Evolutionary conservation across 2,888 invertebrate species (phyloP).

Genomic region (Epicampocera succincta): DNA sequence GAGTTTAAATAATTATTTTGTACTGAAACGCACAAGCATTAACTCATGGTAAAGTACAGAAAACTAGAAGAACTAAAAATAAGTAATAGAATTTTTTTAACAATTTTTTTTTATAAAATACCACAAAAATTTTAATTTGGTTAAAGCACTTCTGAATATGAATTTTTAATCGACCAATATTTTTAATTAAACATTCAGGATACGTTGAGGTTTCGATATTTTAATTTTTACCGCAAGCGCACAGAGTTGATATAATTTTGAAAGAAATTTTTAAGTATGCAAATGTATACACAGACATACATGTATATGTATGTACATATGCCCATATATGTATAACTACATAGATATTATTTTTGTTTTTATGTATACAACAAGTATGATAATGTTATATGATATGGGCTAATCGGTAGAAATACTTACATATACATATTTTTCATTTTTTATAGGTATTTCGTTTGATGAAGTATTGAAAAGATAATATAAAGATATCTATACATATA

Average conservation of each 20-base stretch:
- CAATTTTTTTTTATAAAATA: slow-evolving; percentile 18
- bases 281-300: neutral
- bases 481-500: no score
- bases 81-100: neutral
- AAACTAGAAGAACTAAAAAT: neutral
- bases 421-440: no score
- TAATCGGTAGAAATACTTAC: no score
- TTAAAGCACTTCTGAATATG: slow-evolving; percentile 1
- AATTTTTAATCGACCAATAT: slow-evolving; percentile 14
- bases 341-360: no score
- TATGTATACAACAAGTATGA: no score
- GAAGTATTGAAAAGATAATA: no score
- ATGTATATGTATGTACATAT: neutral
- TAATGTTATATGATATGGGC: no score
- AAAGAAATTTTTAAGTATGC: slow-evolving; percentile 1
- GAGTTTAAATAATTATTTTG: no score
- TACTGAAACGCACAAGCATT: no score
- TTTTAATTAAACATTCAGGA: slow-evolving; percentile 28
- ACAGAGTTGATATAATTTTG: slow-evolving; percentile 11
- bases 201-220: slow-evolving; percentile 54
- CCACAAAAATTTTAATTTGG: slow-evolving; percentile 31
- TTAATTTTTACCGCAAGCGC: slow-evolving; percentile 30
- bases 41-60: no score
- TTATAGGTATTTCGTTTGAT: no score
- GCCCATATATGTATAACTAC: no score